phyloP scores from a whole-genome alignment of 2,797 vertebrate species.

The Nannoperca australis region DNA sequence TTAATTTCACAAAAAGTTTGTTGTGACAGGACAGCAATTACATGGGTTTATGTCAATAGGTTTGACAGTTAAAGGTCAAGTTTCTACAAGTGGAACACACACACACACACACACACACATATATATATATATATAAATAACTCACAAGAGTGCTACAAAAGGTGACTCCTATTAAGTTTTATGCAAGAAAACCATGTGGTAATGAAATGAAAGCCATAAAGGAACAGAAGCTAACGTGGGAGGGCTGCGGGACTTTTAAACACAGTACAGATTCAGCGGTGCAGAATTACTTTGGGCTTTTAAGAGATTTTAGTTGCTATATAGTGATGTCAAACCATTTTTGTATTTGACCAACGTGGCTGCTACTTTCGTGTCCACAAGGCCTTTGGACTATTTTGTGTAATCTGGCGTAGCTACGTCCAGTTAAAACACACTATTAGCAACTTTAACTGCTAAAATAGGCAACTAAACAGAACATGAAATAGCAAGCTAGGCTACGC shows the following conservation, averaged over 20 bases:
- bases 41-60: not conserved
- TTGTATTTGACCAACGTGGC: not conserved
- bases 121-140: too few relatives aligned
- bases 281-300: not conserved
- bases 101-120: too few relatives aligned
- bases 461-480: not conserved
- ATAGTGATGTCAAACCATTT: too few relatives aligned
- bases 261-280: not conserved
- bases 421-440: not conserved
- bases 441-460: not conserved
- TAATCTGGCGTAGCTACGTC: not conserved
- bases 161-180: not conserved
- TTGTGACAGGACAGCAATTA: not conserved
- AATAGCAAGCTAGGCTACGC: conserved; percentile 14
- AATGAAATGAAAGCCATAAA: not conserved
- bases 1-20: not conserved
- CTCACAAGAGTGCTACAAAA: not conserved
- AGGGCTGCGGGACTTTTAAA: not conserved
- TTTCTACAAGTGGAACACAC: not conserved
- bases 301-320: not conserved
- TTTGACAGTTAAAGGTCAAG: not conserved
- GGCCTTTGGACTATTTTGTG: not conserved
- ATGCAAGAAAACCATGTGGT: too few relatives aligned
- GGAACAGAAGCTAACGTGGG: not conserved
- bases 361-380: not conserved